Conservation (phyloP, 2,888 invertebrate genomes). For the Agrotis segetum region DNA sequence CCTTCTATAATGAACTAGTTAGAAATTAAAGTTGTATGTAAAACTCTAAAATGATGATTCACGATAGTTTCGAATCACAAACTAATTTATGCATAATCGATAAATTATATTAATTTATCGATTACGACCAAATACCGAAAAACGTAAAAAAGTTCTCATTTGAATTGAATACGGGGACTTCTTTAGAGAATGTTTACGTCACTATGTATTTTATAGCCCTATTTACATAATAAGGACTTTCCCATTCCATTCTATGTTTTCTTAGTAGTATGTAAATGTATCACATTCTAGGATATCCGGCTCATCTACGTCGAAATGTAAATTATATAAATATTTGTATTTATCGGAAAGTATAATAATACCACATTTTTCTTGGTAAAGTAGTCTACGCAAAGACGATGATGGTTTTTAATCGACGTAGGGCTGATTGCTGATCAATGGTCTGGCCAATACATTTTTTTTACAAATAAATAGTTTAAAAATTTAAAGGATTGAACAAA, state of each 20-base stretch:
- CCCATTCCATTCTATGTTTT: conserved; percentile 24
- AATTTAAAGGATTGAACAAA: no score
- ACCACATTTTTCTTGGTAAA: conserved; percentile 35
- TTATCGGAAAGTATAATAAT: conserved; percentile 13
- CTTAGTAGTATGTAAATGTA: conserved; percentile 10
- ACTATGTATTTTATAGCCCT: background rate
- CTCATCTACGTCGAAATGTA: conserved; percentile 21
- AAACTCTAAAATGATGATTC: background rate
- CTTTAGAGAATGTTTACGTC: conserved; percentile 5
- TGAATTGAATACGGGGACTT: conserved; percentile 9
- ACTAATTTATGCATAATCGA: conserved; percentile 11
- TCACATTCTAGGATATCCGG: conserved; percentile 39
- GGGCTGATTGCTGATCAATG: no score
- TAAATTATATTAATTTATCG: background rate
- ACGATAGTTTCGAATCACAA: background rate
- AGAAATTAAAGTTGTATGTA: background rate
- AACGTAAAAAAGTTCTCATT: background rate
- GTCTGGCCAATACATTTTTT: no score
- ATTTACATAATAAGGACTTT: conserved; percentile 30
- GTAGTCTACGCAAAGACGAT: background rate
- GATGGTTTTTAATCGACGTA: background rate
- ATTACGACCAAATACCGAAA: background rate
- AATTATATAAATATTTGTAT: background rate
- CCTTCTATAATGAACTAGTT: no score
- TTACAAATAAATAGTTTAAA: no score